phyloP scores from a whole-genome alignment of 2,797 vertebrate species.

The Brachyrhaphis roseni region DNA sequence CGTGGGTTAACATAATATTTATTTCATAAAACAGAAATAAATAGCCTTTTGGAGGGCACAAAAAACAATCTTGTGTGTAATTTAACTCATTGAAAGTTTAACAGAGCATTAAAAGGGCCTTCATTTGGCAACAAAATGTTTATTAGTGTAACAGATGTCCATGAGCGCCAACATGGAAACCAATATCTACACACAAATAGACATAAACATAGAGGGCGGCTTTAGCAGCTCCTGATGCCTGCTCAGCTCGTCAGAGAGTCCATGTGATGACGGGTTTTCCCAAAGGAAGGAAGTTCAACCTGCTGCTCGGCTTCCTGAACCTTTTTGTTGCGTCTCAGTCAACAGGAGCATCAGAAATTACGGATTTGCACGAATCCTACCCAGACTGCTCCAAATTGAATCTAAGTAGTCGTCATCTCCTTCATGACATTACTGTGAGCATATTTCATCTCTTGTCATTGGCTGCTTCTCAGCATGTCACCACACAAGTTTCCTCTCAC shows the following conservation, averaged over 20 bases:
- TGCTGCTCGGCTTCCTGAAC: conserved; percentile 48
- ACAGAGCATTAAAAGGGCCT: neutral
- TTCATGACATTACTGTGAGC: conserved; percentile 15
- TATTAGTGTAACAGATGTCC: neutral
- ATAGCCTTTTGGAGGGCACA: neutral
- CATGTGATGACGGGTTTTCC: conserved; percentile 63
- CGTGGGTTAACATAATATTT: neutral
- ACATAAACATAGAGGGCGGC: conserved; percentile 15
- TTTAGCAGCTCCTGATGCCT: conserved; percentile 59
- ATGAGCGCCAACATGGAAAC: neutral
- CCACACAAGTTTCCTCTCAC: conserved; percentile 19
- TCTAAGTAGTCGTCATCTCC: neutral
- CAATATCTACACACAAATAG: neutral
- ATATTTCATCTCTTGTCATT: conserved; percentile 8
- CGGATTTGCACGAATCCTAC: conserved; percentile 10
- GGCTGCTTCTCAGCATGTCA: conserved; percentile 17
- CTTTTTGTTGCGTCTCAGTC: conserved; percentile 29
- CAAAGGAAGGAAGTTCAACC: conserved; percentile 73
- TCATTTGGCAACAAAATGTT: neutral
- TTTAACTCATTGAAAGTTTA: neutral
- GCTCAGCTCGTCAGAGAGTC: conserved; percentile 77
- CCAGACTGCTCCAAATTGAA: conserved; percentile 2
- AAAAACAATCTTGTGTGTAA: neutral
- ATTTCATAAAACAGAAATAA: neutral
- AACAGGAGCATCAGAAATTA: conserved; percentile 28